Evolutionary conservation across 2,113 vertebrate genomes (phyloP).

Genomic region (Phyllostomus hastatus): DNA sequence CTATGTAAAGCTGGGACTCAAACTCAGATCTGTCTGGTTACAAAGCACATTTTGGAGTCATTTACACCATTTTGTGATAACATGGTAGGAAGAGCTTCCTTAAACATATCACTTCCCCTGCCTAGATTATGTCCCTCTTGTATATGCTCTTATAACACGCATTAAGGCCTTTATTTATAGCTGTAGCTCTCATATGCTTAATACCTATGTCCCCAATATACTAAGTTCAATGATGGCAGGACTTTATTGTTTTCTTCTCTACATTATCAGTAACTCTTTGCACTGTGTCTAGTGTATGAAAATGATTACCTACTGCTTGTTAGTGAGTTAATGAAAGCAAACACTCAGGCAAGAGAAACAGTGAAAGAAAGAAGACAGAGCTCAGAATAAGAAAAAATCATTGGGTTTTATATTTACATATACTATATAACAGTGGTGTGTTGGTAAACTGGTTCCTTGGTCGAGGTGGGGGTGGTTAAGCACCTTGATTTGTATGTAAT

Average conservation of each 20-base stretch:
- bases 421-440: background rate
- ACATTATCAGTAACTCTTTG: background rate
- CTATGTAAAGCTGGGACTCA: background rate
- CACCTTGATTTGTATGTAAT: background rate
- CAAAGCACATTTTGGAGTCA: background rate
- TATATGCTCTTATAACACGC: background rate
- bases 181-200: background rate
- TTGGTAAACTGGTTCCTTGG: background rate
- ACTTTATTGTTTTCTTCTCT: background rate
- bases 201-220: background rate
- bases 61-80: background rate
- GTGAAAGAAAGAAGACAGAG: background rate
- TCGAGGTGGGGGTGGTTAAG: no score
- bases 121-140: background rate
- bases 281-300: background rate
- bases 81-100: background rate
- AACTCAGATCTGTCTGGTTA: background rate
- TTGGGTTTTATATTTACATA: background rate
- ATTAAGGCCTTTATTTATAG: background rate
- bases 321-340: background rate
- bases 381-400: background rate
- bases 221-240: background rate
- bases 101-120: background rate
- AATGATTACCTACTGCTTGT: background rate
- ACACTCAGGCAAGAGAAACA: background rate